Base-by-base conservation (phyloP, 2,797 vertebrate species). In the Microcaecilia unicolor region DNA sequence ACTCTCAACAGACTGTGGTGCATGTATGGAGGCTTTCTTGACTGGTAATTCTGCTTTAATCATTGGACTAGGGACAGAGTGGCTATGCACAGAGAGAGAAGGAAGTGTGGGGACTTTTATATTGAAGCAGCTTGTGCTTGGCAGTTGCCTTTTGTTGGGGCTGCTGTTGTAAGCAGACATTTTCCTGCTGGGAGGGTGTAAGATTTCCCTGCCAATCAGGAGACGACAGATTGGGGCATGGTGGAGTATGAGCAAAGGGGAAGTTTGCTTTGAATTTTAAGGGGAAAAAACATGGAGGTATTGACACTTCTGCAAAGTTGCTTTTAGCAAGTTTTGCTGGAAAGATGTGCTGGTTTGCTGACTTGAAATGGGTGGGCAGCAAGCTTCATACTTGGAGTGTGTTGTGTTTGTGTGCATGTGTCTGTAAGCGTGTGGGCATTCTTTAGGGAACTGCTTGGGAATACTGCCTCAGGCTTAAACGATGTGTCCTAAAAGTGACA, bases 111-210 rank as follows among this genome's bases (percentile, higher is more conserved):
- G 76, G 81, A 82, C 80, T 81, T 52, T 84, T 84, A 84, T 82
- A 85, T 61, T 87, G 80, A 86, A 79, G 61, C 65, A 51, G 60
- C 47, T 42, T 45, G 61, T 56, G 68, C 64, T 58, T 57, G 46
- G 78, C 58, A 64, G 65, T 71, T 77, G 72, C 74, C 81, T 80
- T 77, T 80, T 84, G 76, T 83, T 83, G 74, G 70, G 62, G 68
- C 67, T 75, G 75, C 74, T 61, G 71, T 58, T 72, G 54, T 47
- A 66, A 70, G 72, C 72, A 74, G 81, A 69, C 76, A 76, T 73
- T 74, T 61, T 78, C 69, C 60, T 53, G 47, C 59, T 58, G 64
- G 67, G 66, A 68, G 74, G 76, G 70, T 59, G 76, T 77, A 67
- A 67, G 70, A 46, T 74, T 71, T 57, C 65, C 57, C 72, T 73